phyloP scores from a whole-genome alignment of 2,113 vertebrate species.

The Drymodes brunneopygia region DNA sequence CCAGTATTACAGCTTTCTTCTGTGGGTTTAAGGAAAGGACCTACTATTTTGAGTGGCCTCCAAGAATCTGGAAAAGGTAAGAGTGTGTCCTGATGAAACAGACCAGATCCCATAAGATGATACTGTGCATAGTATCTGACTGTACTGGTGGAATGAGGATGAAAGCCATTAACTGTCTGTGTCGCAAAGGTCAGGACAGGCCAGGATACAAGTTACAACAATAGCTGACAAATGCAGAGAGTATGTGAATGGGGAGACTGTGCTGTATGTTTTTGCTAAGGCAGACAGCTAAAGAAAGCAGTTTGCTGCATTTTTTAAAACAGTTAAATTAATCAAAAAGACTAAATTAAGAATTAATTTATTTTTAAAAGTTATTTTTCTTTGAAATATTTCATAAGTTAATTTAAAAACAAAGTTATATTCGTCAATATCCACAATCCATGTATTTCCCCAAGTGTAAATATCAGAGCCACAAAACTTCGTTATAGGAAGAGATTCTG shows the following conservation, averaged over 20 bases:
- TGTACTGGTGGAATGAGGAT: background rate
- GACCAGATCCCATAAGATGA: background rate
- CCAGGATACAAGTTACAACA: background rate
- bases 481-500: background rate
- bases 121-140: background rate
- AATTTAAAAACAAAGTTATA: background rate
- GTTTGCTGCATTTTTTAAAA: background rate
- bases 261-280: background rate
- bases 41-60: background rate
- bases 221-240: background rate
- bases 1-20: background rate
- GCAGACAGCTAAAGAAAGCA: background rate
- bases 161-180: background rate
- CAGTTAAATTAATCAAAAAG: background rate
- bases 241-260: background rate
- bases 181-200: rapidly evolving
- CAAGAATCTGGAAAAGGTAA: background rate
- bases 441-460: background rate
- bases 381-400: background rate
- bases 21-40: background rate
- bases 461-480: background rate
- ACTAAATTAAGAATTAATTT: background rate
- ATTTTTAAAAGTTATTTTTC: background rate
- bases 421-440: background rate
- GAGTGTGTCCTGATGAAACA: background rate